These are phyloP conservation scores for Ryuthela nishihirai DNA, from an alignment of 2,888 invertebrate genomes.

Conservation along the genomic window DNA sequence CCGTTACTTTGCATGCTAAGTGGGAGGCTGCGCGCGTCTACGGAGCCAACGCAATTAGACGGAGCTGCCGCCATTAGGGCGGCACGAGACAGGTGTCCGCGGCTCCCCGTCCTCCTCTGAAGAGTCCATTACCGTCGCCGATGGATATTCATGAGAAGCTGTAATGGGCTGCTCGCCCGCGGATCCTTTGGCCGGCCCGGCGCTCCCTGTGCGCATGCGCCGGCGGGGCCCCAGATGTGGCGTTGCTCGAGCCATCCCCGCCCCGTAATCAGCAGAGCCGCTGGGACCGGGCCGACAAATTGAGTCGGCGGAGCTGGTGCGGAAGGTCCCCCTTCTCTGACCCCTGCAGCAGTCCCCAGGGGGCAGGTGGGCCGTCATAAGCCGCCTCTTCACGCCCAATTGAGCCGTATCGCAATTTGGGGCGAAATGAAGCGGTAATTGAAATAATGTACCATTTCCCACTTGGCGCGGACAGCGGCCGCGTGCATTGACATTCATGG, in stretches of 20 bases:
- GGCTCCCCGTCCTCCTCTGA: constrained; percentile 14
- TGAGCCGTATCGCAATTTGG: constrained; percentile 37
- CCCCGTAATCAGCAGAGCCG: not conserved
- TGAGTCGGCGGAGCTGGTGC: not conserved
- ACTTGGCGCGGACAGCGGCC: constrained; percentile 3
- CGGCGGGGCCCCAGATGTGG: not conserved
- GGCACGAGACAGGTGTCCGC: constrained; percentile 5
- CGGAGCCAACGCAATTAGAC: constrained; percentile 22
- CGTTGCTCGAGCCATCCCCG: not conserved
- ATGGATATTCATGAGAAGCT: constrained; percentile 30
- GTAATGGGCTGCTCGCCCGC: constrained; percentile 7
- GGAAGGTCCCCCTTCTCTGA: too few species aligned
- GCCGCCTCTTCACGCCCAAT: constrained; percentile 36
- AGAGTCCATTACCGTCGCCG: constrained; percentile 25
- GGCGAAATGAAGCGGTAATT: constrained; percentile 41
- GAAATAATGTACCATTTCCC: constrained; percentile 39
- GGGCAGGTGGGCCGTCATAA: constrained; percentile 6
- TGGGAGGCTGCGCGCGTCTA: too few species aligned
- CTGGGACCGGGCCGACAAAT: not conserved
- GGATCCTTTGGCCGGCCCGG: not conserved
- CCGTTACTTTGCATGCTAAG: too few species aligned
- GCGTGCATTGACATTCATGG: too few species aligned
- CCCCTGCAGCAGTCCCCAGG: constrained; percentile 5
- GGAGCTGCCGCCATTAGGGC: too few species aligned
- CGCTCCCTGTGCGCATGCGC: not conserved